These are phyloP conservation scores for Tridacna gigas DNA, from an alignment of 2,888 invertebrate genomes.

Conservation along the genomic window DNA sequence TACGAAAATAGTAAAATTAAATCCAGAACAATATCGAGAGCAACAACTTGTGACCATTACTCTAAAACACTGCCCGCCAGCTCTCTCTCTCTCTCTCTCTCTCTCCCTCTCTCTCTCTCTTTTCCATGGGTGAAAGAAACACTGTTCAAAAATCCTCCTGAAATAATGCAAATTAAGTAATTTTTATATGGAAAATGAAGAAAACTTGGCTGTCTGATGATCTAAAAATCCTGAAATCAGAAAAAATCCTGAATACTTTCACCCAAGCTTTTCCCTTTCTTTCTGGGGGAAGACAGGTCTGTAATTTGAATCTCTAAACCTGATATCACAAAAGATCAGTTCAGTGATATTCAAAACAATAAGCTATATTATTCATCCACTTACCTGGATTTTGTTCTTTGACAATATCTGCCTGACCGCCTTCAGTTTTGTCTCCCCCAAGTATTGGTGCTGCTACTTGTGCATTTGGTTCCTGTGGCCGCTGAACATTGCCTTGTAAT, in stretches of 20 bases:
- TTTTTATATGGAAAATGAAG: no score
- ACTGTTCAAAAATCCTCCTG: no score
- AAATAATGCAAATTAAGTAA: no score
- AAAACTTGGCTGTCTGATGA: no score
- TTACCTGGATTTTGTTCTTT: constrained; percentile 10
- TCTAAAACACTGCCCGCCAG: no score
- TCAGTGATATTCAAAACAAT: background rate
- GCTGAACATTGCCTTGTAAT: background rate
- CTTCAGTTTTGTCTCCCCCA: background rate
- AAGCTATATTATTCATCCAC: background rate
- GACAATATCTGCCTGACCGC: background rate
- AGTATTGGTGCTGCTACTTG: constrained; percentile 11
- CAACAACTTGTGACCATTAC: background rate
- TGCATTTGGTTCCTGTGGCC: background rate
- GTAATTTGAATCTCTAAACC: background rate
- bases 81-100: background rate
- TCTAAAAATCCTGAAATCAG: no score
- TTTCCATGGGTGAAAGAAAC: no score
- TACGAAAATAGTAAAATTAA: no score
- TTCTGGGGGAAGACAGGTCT: no score
- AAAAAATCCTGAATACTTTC: no score
- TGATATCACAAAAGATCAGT: background rate
- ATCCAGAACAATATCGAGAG: no score
- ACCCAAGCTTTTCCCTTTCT: background rate
- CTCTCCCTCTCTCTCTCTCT: background rate